A percentile compares a stretch with the other conserved stretches of the same genome.
Evolutionary conservation across 1,140 invertebrate genomes (phyloP).

Genomic region (Chironomus tepperi): DNA sequence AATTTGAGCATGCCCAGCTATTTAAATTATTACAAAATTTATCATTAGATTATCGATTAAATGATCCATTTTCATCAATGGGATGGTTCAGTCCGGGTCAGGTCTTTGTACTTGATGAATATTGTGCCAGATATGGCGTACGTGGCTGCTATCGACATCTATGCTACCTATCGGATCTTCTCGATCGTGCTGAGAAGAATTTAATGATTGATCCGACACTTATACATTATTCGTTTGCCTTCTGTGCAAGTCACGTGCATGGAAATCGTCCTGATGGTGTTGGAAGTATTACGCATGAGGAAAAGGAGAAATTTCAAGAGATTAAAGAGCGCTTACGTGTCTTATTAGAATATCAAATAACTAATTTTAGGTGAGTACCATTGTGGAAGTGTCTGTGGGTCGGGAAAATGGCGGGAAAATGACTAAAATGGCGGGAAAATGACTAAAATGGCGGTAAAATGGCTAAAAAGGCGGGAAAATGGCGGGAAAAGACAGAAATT

Average conservation of each 20-base stretch:
- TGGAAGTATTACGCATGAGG: conserved; percentile 93
- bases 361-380: conserved; percentile 80
- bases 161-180: conserved; percentile 89
- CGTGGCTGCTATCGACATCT: conserved; percentile 93
- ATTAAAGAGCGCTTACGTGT: conserved; percentile 91
- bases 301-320: conserved; percentile 96
- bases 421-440: no score
- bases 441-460: no score
- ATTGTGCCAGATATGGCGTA: conserved; percentile 95
- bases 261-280: conserved; percentile 98
- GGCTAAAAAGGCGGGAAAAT: no score
- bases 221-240: conserved; percentile 98
- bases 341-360: conserved; percentile 95
- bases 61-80: conserved; percentile 95
- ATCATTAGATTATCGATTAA: conserved; percentile 89
- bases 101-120: conserved; percentile 97
- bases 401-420: no score
- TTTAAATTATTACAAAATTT: conserved; percentile 88
- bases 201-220: conserved; percentile 93
- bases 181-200: conserved; percentile 91
- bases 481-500: no score
- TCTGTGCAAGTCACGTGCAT: conserved; percentile 97
- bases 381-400: no score
- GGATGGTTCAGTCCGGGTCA: conserved; percentile 99
- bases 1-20: conserved; percentile 86